phyloP scores from a whole-genome alignment of 2,888 invertebrate genomes.

The Allygus modestus region DNA sequence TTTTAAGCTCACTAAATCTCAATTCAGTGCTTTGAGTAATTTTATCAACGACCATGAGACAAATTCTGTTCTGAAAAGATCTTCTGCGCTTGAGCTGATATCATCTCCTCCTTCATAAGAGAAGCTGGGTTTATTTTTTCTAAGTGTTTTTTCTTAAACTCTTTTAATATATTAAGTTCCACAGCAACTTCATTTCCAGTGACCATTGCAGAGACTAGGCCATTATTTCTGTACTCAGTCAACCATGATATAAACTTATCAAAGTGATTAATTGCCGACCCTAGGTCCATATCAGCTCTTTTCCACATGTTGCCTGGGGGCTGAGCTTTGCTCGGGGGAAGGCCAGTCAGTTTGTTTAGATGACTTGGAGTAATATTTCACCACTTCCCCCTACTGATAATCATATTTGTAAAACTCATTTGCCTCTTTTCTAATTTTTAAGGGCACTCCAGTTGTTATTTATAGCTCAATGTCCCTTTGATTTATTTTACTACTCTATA shows the following conservation, averaged over 20 bases:
- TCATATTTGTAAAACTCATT: too few species aligned
- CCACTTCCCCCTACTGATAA: too few species aligned
- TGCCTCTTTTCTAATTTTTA: too few species aligned
- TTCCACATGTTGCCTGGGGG: background rate
- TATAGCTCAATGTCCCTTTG: too few species aligned
- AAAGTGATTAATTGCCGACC: constrained; percentile 31
- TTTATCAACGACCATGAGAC: constrained; percentile 23
- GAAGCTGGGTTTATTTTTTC: constrained; percentile 21
- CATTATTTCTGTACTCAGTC: constrained; percentile 37
- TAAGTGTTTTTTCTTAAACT: constrained; percentile 18
- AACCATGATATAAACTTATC: constrained; percentile 17
- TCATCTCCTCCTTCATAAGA: constrained; percentile 46
- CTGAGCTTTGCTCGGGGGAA: too few species aligned
- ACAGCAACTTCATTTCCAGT: constrained; percentile 42
- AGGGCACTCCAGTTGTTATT: too few species aligned
- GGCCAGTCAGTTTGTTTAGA: too few species aligned
- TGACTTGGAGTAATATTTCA: too few species aligned
- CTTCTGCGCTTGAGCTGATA: constrained; percentile 22
- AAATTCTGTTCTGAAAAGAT: constrained; percentile 30
- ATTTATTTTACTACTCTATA: too few species aligned
- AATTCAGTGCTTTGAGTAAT: constrained; percentile 36
- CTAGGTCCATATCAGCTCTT: constrained; percentile 25
- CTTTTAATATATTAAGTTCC: constrained; percentile 41
- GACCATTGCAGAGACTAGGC: constrained; percentile 29
- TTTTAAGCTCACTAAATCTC: constrained; percentile 55